Conservation (phyloP, 1,140 invertebrate genomes). For the Pollicipes pollicipes region DNA sequence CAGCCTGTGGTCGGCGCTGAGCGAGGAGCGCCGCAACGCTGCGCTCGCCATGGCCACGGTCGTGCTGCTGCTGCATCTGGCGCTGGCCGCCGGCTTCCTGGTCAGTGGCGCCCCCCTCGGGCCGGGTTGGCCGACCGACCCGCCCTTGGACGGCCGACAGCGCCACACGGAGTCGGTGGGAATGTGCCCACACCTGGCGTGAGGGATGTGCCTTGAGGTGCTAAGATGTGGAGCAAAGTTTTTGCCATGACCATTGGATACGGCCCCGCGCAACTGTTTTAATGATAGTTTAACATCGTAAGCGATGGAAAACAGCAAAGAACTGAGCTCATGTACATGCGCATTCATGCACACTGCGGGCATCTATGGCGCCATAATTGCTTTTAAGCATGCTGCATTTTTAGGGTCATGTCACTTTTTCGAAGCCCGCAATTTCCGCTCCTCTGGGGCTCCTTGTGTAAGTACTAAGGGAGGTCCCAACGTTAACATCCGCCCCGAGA, state of each 20-base stretch:
- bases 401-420: no score
- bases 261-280: neutral
- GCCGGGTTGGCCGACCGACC: no score
- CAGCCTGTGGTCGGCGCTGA: constrained; percentile 58
- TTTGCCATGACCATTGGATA: neutral
- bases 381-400: no score
- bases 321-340: no score
- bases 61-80: constrained; percentile 50
- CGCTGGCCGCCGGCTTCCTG: constrained; percentile 70
- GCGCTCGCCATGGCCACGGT: constrained; percentile 48
- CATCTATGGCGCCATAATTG: no score
- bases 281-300: neutral
- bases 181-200: neutral
- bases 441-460: no score
- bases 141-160: no score
- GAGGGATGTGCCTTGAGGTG: neutral
- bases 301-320: no score
- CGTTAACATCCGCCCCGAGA: no score
- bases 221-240: neutral
- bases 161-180: neutral
- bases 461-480: no score
- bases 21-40: constrained; percentile 34
- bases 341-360: no score
- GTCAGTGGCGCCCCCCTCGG: constrained; percentile 32
- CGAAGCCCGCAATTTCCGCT: no score